phyloP scores from a whole-genome alignment of 1,140 invertebrate species.

The Drosophila asahinai region DNA sequence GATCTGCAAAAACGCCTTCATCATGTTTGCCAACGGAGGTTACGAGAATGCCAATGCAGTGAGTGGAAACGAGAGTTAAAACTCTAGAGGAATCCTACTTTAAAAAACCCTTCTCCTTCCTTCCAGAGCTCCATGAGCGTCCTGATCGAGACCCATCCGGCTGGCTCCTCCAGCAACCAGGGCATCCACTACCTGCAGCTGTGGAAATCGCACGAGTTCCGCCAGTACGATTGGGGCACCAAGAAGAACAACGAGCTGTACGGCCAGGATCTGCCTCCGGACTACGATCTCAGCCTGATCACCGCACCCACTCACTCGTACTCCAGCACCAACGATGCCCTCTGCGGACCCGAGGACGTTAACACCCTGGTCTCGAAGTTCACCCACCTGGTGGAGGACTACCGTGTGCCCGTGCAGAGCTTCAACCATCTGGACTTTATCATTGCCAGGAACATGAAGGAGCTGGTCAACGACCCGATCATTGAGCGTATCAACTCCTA shows the following conservation, averaged over 20 bases:
- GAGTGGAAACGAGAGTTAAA: conserved; percentile 12
- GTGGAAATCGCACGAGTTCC: conserved; percentile 59
- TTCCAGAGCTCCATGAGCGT: conserved; percentile 82
- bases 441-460: conserved; percentile 87
- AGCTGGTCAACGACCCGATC: conserved; percentile 86
- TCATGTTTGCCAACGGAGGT: conserved; percentile 71
- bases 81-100: too few relatives aligned
- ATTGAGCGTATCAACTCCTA: conserved; percentile 59
- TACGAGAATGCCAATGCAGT: conserved; percentile 66
- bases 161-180: conserved; percentile 86
- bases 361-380: conserved; percentile 56
- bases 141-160: conserved; percentile 85
- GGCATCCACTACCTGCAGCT: conserved; percentile 86
- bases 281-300: conserved; percentile 87
- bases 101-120: background rate
- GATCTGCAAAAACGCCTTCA: conserved; percentile 64
- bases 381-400: conserved; percentile 51
- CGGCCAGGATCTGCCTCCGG: conserved; percentile 85
- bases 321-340: conserved; percentile 87
- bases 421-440: conserved; percentile 92
- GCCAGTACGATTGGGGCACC: conserved; percentile 85
- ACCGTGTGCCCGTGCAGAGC: conserved; percentile 86
- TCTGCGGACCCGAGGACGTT: conserved; percentile 88
- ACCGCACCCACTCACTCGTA: conserved; percentile 87
- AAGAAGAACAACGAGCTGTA: conserved; percentile 85